Evolutionary conservation across 2,797 vertebrate genomes (phyloP), one percentile per base, ranked within the genome.

Genomic region (Geotrypetes seraphini): DNA sequence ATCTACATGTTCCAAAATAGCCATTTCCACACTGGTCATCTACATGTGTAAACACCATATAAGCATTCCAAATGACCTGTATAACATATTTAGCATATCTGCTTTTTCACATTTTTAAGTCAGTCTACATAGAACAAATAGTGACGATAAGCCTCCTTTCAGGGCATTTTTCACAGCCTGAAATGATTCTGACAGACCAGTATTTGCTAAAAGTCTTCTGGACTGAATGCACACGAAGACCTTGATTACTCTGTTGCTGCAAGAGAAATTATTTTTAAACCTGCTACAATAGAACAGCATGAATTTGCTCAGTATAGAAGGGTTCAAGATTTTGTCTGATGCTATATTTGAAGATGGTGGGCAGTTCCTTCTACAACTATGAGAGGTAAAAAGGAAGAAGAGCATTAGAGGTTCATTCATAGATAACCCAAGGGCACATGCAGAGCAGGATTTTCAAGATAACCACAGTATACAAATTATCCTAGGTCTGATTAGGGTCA

Each of bases 101-200:
- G 16, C 49, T 57, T n/a, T 14, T 35, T 58, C 28, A 34, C 51
- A 57, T 53, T 53, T 50, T 38, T 36, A 52, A 47, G 52, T 54
- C 43, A 41, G 52, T 16, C 31, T 34, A 42, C 29, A 40, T 42
- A 33, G 30, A 63, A 28, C 16, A 22, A n/a, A n/a, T 11, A 28
- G 34, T 16, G 50, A 60, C 30, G 27, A 27, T 38, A 19, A 47
- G 10, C 37, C n/a, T 48, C 41, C 10, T 21, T 19, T 47, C n/a
- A 35, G 22, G 27, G 31, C 36, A 18, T 51, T 13, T 30, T 51
- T 60, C 40, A 49, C 57, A 59, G 22, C 33, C 53, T 32, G 48
- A 47, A 54, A 47, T 31, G 39, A 52, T 28, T 36, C 52, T 53
- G 36, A 27, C 53, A 45, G n/a, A 64, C 41, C 41, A 58, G 28